Conservation (phyloP, 1,140 invertebrate genomes). For the Drosophila sechellia region DNA sequence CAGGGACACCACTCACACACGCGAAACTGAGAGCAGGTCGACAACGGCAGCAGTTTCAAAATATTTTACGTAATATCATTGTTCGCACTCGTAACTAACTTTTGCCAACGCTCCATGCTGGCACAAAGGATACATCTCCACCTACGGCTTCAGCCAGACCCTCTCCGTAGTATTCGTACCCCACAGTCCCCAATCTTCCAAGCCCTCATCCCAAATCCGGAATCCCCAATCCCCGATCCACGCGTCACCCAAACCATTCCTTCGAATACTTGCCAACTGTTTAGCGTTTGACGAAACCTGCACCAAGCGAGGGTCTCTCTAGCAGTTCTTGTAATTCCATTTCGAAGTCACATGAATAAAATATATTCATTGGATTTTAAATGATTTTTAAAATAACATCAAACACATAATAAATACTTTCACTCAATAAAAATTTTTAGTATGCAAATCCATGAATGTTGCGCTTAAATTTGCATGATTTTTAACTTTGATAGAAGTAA, state of each 20-base stretch:
- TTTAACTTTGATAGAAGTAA: not conserved
- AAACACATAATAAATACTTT: not conserved
- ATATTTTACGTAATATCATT: conserved; percentile 84
- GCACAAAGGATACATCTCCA: conserved; percentile 45
- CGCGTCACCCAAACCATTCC: conserved; percentile 16
- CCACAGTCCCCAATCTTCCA: not conserved
- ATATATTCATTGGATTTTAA: too few species aligned
- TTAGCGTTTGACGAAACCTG: conserved; percentile 65
- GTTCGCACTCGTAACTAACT: conserved; percentile 81
- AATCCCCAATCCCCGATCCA: conserved; percentile 8
- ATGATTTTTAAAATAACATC: too few species aligned
- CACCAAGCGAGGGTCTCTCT: conserved; percentile 39
- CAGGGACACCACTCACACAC: conserved; percentile 17
- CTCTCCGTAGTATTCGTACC: conserved; percentile 1
- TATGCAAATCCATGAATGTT: not conserved
- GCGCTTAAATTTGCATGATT: not conserved
- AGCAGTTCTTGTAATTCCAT: not conserved
- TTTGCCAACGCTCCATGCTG: conserved; percentile 58
- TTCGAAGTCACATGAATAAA: too few species aligned
- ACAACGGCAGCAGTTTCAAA: conserved; percentile 70
- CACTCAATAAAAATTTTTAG: not conserved
- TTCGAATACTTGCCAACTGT: conserved; percentile 73
- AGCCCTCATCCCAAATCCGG: conserved; percentile 4
- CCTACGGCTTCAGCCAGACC: not conserved
- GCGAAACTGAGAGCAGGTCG: conserved; percentile 21